Evolutionary conservation across 2,113 vertebrate species (phyloP), one percentile per base, ranked within the genome.

Genomic region (Tonatia bakeri): DNA sequence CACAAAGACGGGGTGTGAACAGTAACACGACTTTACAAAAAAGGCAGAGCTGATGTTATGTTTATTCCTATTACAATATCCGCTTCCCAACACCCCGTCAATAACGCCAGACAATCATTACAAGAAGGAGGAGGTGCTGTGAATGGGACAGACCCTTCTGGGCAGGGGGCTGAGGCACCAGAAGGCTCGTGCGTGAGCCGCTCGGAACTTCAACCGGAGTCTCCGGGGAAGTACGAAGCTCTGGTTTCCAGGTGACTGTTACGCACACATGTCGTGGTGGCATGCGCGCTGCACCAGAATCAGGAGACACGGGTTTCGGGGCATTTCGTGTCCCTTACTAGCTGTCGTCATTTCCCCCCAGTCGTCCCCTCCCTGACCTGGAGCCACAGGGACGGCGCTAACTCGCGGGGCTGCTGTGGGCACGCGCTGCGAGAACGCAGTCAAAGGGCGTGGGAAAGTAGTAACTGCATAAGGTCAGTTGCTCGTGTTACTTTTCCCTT

Each of bases 261-360:
- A 24, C 0, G 2, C 2, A 24, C 38, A 33, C 7, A 1, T 2
- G 31, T 59, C 89, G 33, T 3, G 5, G 1, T 0, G 6, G 20
- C 11, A 4, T 15, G 1, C 28, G 3, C 1, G 1, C 38, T 52
- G 19, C 28, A 43, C 75, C 10, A 13, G 72, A 64, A 33, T 22
- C 16, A 20, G 22, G 89, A 28, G 45, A 64, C 15, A 33, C 45
- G 40, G 47, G 64, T 19, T 50, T 89, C 16, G 14, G 70, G 56
- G 54, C 22, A 38, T 5, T 28, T 28, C 56, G 61, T 0, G 0
- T 11, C 50, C 45, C 69, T 52, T 56, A 12, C 17, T 5, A 28
- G 59, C 70, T 16, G 64, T 16, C n/a, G 17, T n/a, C n/a, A 22
- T 31, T 83, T 50, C 61, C 61, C 59, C 45, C 33, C 38, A 40